phyloP scores from a whole-genome alignment of 2,888 invertebrate genomes.

The Hirtodrosophila confusa region DNA sequence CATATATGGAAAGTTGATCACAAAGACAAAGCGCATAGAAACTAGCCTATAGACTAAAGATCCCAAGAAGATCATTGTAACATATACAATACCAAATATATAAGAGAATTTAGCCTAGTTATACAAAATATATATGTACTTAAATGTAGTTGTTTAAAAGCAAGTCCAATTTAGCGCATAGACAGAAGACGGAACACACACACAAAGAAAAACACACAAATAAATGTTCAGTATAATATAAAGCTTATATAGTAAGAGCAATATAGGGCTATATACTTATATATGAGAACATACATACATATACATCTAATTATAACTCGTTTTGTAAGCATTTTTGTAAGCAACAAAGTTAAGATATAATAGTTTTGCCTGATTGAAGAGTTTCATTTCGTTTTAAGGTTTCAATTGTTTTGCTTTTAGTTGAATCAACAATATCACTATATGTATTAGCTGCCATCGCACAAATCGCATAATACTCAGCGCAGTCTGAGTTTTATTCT shows the following conservation, averaged over 20 bases:
- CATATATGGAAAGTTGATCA: slow-evolving; percentile 10
- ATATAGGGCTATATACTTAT: slow-evolving; percentile 4
- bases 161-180: slow-evolving; percentile 53
- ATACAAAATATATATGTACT: slow-evolving; percentile 62
- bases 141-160: slow-evolving; percentile 46
- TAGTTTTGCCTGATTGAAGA: slow-evolving; percentile 16
- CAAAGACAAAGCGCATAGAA: slow-evolving; percentile 44
- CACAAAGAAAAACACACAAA: slow-evolving; percentile 19
- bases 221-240: slow-evolving; percentile 36
- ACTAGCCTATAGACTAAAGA: slow-evolving; percentile 72
- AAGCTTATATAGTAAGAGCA: slow-evolving; percentile 24
- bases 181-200: slow-evolving; percentile 15
- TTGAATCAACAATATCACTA: slow-evolving; percentile 15
- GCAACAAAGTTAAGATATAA: slow-evolving; percentile 18
- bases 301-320: slow-evolving; percentile 36
- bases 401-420: slow-evolving; percentile 17
- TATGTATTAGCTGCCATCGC: slow-evolving; percentile 28
- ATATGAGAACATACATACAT: slow-evolving; percentile 11
- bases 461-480: slow-evolving; percentile 41
- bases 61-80: slow-evolving; percentile 69
- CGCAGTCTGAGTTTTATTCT: slow-evolving; percentile 29
- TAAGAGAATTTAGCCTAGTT: slow-evolving; percentile 66
- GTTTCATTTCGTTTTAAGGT: slow-evolving; percentile 19
- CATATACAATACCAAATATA: slow-evolving; percentile 69
- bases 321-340: slow-evolving; percentile 55